These are phyloP conservation scores for Phyllotreta striolata DNA, from an alignment of 2,888 invertebrate genomes.

Conservation along the genomic window DNA sequence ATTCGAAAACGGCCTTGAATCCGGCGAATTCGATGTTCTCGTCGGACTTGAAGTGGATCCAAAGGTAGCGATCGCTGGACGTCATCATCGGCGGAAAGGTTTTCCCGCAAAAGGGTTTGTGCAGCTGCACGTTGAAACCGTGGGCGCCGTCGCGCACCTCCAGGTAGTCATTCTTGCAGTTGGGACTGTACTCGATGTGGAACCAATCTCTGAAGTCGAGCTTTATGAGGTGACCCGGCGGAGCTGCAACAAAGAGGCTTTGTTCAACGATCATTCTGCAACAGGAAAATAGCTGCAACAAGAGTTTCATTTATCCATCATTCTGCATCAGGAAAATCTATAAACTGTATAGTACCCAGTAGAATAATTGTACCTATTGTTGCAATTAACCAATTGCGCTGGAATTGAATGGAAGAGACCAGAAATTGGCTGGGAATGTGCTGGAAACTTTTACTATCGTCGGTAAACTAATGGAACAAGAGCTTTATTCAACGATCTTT, in stretches of 20 bases:
- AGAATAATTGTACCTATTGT: too few relatives aligned
- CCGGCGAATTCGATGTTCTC: conserved; percentile 82
- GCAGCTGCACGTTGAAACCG: conserved; percentile 72
- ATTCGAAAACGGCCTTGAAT: conserved; percentile 79
- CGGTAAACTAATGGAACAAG: too few relatives aligned
- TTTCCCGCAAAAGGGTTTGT: conserved; percentile 71
- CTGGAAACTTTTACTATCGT: too few relatives aligned
- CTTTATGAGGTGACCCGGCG: conserved; percentile 71
- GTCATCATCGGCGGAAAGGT: conserved; percentile 76
- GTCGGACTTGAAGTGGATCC: conserved; percentile 83
- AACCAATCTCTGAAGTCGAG: conserved; percentile 85
- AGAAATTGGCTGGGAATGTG: too few relatives aligned
- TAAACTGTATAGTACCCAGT: too few relatives aligned
- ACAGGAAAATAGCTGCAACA: too few relatives aligned
- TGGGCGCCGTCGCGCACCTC: conserved; percentile 85
- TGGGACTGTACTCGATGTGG: conserved; percentile 71
- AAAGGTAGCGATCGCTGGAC: conserved; percentile 77
- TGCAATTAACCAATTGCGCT: too few relatives aligned
- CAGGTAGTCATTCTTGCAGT: conserved; percentile 81
- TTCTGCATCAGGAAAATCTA: too few relatives aligned
- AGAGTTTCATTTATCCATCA: too few relatives aligned
- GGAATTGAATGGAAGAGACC: too few relatives aligned
- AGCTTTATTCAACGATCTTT: too few relatives aligned
- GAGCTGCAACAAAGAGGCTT: conserved; percentile 60
- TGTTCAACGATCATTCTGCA: too few relatives aligned